Evolutionary conservation across 1,140 invertebrate species (phyloP).

Genomic region (Drosophila teissieri): DNA sequence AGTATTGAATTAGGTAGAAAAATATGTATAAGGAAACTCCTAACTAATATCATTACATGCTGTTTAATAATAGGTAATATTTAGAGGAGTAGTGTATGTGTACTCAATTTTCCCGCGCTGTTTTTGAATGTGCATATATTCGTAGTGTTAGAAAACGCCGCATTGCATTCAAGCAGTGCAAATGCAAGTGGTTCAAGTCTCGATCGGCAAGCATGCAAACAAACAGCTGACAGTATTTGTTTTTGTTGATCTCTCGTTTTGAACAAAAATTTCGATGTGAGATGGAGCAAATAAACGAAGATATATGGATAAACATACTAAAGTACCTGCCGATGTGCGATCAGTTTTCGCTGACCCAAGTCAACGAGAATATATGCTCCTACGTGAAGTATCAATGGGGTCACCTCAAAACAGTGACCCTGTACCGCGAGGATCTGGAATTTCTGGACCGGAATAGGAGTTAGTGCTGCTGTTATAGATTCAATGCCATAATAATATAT

Average conservation of each 20-base stretch:
- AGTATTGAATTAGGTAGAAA: too few species aligned
- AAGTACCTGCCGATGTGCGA: constrained; percentile 34
- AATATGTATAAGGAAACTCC: too few species aligned
- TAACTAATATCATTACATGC: too few species aligned
- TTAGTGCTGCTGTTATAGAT: not conserved
- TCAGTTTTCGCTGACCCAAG: constrained; percentile 24
- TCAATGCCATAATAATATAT: not conserved
- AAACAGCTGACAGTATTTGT: constrained; percentile 8
- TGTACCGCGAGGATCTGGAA: not conserved
- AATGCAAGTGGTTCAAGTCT: not conserved
- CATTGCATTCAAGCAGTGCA: not conserved
- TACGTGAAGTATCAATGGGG: constrained; percentile 43
- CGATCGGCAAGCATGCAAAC: constrained; percentile 1
- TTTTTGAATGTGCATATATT: too few species aligned
- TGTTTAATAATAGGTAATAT: too few species aligned
- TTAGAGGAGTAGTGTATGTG: too few species aligned
- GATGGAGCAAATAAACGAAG: constrained; percentile 33
- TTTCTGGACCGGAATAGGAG: constrained; percentile 13
- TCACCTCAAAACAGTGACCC: not conserved
- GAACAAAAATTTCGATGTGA: not conserved
- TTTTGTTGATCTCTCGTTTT: constrained; percentile 1
- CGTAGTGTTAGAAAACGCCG: too few species aligned
- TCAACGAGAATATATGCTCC: not conserved
- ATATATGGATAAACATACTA: constrained; percentile 49
- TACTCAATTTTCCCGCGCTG: too few species aligned